Conservation (phyloP, 2,113 vertebrate species). For the Dinomys branickii region DNA sequence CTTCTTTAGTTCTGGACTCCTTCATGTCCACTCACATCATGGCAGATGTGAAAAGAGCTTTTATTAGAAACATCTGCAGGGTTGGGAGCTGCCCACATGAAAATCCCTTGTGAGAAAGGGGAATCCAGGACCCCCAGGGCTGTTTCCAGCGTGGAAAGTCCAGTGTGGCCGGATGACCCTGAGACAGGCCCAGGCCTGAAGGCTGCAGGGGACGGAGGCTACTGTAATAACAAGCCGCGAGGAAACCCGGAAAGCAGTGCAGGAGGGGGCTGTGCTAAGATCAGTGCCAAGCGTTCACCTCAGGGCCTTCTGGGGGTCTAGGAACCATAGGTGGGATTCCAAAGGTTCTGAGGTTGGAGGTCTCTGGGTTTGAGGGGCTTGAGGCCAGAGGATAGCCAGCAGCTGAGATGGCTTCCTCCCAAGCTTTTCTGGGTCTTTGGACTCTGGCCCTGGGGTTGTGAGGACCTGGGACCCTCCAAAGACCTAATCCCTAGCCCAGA, state of each 20-base stretch:
- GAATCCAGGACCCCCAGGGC: constrained; percentile 82
- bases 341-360: constrained; percentile 92
- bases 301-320: constrained; percentile 83
- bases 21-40: constrained; percentile 13
- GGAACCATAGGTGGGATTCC: constrained; percentile 95
- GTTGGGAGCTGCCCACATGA: not conserved
- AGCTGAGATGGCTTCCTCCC: constrained; percentile 68
- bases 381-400: constrained; percentile 80
- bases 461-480: constrained; percentile 26
- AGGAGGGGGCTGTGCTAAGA: constrained; percentile 81
- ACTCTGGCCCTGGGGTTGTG: constrained; percentile 85
- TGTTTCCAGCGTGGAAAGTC: constrained; percentile 49
- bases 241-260: not conserved
- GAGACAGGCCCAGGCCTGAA: constrained; percentile 31
- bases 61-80: constrained; percentile 13
- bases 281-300: constrained; percentile 86
- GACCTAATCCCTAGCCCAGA: constrained; percentile 84
- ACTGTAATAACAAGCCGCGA: not conserved
- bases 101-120: not conserved
- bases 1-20: not conserved
- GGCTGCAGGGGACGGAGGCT: constrained; percentile 13
- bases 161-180: not conserved
- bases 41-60: not conserved
- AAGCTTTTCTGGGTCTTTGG: constrained; percentile 86
- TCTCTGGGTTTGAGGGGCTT: constrained; percentile 85